Evolutionary conservation across 1,140 invertebrate genomes (phyloP), one percentile per base, ranked within the genome.

Genomic region (Panagrolaimus sp.): DNA sequence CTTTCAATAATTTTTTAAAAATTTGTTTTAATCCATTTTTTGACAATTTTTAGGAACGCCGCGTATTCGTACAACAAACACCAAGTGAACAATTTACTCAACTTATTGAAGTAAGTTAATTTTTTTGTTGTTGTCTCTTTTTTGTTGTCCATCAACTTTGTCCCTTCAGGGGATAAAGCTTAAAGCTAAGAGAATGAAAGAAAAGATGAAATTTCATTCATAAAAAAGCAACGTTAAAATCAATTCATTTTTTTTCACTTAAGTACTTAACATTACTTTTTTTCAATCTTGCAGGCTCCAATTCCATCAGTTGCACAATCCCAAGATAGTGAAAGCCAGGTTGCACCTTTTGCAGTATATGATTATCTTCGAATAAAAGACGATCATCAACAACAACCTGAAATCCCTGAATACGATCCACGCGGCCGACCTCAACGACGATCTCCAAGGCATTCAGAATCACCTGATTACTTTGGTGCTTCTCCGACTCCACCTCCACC

Each of bases 11-110:
- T 38, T 38, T 38, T 38, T 4, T 7, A 38, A 4, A 4, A 4
- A 38, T 38, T 38, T 38, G 2, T 38, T 38, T 38, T 38, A 38
- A 38, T 38, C 2, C 7, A 38, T 4, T 4, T n/a, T n/a, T n/a
- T n/a, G n/a, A n/a, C n/a, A 68, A 17, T 43, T 66, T 78, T 72
- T 48, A 79, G 78, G 80, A 82, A 48, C 81, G 80, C 7, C 81
- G 80, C 1, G 80, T 82, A 3, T 82, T 82, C 66, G 80, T 82
- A 26, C 80, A 83, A 46, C 80, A 82, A 71, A 82, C 81, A n/a
- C 79, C 81, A 15, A 77, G 81, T 12, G 80, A 82, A 44, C 76
- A 83, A 63, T 55, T 82, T 10, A 80, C 79, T 26, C 76, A 83
- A 66, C 48, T 75, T 17, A 65, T 81, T 43, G 70, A 38, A 65